phyloP scores from a whole-genome alignment of 64 coral and sea anemone species.

The Porites australiensis region DNA sequence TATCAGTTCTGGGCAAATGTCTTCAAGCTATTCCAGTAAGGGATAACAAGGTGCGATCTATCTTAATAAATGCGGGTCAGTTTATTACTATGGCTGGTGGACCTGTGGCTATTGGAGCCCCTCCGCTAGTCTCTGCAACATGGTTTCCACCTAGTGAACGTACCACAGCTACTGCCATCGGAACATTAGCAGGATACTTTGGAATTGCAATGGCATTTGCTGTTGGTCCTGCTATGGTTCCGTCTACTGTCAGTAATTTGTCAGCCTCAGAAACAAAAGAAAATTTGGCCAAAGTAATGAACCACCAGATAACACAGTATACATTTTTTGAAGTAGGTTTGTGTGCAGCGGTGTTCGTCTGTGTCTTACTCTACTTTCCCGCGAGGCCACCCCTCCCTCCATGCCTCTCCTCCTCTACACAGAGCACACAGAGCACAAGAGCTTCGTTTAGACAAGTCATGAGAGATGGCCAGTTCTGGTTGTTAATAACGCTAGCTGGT shows the following conservation, averaged over 20 bases:
- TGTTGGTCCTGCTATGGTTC: constrained; percentile 70
- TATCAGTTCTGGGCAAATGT: constrained; percentile 61
- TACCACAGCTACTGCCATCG: constrained; percentile 76
- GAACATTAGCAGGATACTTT: constrained; percentile 55
- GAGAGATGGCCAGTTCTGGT: constrained; percentile 18
- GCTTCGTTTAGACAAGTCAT: constrained; percentile 5
- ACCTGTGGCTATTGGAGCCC: constrained; percentile 75
- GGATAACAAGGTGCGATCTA: background rate
- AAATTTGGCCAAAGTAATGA: background rate
- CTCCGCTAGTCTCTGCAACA: constrained; percentile 69
- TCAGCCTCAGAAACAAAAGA: background rate
- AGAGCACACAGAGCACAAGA: background rate
- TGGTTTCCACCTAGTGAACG: constrained; percentile 83
- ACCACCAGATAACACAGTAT: constrained; percentile 18
- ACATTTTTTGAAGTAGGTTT: constrained; percentile 62
- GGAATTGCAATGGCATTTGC: constrained; percentile 68
- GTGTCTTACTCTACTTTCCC: constrained; percentile 79
- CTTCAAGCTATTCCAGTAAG: constrained; percentile 66
- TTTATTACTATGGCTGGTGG: constrained; percentile 64
- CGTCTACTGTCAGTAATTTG: background rate
- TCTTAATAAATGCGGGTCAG: constrained; percentile 77
- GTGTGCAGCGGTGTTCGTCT: constrained; percentile 30
- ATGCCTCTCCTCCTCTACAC: constrained; percentile 33
- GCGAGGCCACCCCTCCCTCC: constrained; percentile 66
- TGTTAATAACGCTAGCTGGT: constrained; percentile 58